phyloP scores from a whole-genome alignment of 2,888 invertebrate species.

The Caenorhabditis doughertyi region DNA sequence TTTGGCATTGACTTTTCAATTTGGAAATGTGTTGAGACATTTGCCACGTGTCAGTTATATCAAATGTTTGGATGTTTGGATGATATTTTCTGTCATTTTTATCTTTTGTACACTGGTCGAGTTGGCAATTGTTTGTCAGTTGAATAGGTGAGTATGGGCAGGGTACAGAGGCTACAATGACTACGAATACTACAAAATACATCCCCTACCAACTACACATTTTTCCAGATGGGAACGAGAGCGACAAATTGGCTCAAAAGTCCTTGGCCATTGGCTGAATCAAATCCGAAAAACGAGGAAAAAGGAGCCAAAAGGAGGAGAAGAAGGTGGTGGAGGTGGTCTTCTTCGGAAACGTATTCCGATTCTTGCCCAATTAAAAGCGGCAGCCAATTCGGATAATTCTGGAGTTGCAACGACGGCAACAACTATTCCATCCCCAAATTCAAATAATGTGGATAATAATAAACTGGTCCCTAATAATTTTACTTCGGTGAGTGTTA shows the following conservation, averaged over 20 bases:
- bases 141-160: slow-evolving; percentile 75
- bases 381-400: slow-evolving; percentile 19
- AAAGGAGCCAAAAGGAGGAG: slow-evolving; percentile 69
- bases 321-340: slow-evolving; percentile 6
- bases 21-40: slow-evolving; percentile 82
- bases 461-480: slow-evolving; percentile 45
- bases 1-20: slow-evolving; percentile 83
- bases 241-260: slow-evolving; percentile 82
- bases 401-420: slow-evolving; percentile 25
- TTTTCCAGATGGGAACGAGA: slow-evolving; percentile 81
- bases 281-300: slow-evolving; percentile 82
- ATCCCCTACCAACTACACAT: not conserved
- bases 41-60: slow-evolving; percentile 83
- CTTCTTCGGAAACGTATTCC: slow-evolving; percentile 73
- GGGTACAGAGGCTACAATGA: not conserved
- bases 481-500: slow-evolving; percentile 48
- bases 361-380: slow-evolving; percentile 57
- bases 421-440: slow-evolving; percentile 22
- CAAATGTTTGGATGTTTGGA: slow-evolving; percentile 82
- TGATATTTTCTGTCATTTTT: slow-evolving; percentile 82
- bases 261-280: slow-evolving; percentile 82
- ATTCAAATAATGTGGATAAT: slow-evolving; percentile 4
- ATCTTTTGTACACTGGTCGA: slow-evolving; percentile 82
- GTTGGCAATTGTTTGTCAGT: slow-evolving; percentile 82
- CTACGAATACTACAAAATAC: not conserved